Conservation (phyloP, 23 tunicate genomes). For the Oikopleura vanhoeffeni region DNA sequence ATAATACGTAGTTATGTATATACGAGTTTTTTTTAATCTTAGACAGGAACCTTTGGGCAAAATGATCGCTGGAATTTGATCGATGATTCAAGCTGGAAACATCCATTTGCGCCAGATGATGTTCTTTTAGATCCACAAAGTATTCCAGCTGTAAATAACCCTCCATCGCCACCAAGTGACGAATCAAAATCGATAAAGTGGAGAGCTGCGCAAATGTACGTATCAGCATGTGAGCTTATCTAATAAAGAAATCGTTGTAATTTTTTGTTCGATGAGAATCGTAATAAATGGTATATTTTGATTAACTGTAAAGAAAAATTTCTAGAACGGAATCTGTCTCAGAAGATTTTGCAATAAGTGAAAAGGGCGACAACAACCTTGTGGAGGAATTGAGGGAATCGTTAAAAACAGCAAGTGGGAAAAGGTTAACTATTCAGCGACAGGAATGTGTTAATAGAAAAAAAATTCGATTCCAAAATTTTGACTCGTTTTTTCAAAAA, state of each 20-base stretch:
- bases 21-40: no score
- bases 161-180: not conserved
- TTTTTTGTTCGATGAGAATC: no score
- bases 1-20: no score
- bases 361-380: not conserved
- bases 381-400: not conserved
- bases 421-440: not conserved
- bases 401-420: not conserved
- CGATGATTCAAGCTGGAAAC: slow-evolving; percentile 55
- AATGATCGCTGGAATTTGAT: slow-evolving; percentile 42
- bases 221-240: no score
- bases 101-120: slow-evolving; percentile 88
- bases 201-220: not conserved
- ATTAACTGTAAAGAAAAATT: no score
- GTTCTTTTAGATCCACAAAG: slow-evolving; percentile 33
- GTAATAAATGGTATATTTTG: no score
- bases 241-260: no score
- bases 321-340: no score
- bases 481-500: no score
- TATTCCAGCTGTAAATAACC: not conserved
- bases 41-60: slow-evolving; percentile 83
- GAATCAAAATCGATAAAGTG: not conserved
- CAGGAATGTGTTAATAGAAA: not conserved
- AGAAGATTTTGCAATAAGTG: no score
- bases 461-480: not conserved